Base-by-base conservation (phyloP, 2,113 vertebrate species). In the Prinia subflava region DNA sequence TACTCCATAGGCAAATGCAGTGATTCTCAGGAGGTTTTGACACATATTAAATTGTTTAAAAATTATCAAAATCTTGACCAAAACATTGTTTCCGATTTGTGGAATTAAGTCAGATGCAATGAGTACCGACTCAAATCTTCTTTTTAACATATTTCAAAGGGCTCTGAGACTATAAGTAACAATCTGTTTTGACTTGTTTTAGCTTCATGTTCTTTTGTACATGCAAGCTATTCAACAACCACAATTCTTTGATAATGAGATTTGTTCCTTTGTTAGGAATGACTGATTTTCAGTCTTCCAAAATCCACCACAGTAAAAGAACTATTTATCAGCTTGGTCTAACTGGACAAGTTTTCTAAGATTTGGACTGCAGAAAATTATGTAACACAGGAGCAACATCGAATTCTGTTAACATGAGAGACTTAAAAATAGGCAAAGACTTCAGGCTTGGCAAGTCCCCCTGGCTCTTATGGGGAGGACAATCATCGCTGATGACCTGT, bases 381-480 rank as follows among this genome's bases (percentile, higher is more conserved):
- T 1, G 5, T 13, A 31, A 77, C 10, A 27, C 5, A 46, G 22
- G 68, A 50, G 7, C 23, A 85, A 18, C 1, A 1, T 6, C 2
- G 5, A 73, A 53, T n/a, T 59, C 20, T 33, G 12, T 71, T 79
- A 70, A 49, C 8, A 31, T 4, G 2, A 14, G 35, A 57, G 15
- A 9, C 14, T 82, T 25, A 82, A 52, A 35, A 79, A 24, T 11
- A 60, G 56, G 33, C 15, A 25, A 60, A 57, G 18, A 18, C 19
- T 47, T 74, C 46, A 52, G 37, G 25, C 31, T 59, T 4, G 0
- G 13, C 9, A 46, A 53, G 20, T 50, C 4, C 28, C 31, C 30
- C 31, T 33, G 35, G 5, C 10, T 16, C 16, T 55, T 41, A 37
- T 0, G 6, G 4, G 17, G 9, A 37, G 5, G 4, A 6, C 0